phyloP scores from a whole-genome alignment of 2,797 vertebrate genomes.

The Capromys pilorides region DNA sequence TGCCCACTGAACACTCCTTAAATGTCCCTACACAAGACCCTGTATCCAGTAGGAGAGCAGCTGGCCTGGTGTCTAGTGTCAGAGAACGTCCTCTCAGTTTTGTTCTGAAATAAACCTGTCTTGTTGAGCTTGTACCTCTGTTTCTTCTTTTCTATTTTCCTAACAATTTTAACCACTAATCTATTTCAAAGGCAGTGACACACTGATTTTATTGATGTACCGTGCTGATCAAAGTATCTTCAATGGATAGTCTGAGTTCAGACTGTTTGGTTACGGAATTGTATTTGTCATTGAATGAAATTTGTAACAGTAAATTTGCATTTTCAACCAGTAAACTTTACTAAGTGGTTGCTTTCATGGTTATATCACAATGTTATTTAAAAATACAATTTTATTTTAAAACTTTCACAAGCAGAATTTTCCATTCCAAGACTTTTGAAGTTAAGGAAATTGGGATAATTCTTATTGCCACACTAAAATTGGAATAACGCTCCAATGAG shows the following conservation, averaged over 20 bases:
- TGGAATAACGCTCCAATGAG: constrained; percentile 58
- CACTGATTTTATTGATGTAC: constrained; percentile 49
- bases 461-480: constrained; percentile 67
- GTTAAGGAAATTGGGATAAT: constrained; percentile 67
- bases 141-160: not conserved
- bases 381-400: constrained; percentile 63
- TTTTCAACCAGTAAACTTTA: constrained; percentile 48
- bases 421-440: constrained; percentile 61
- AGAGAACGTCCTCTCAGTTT: not conserved
- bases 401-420: constrained; percentile 61
- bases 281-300: constrained; percentile 25
- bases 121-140: not conserved
- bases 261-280: constrained; percentile 10
- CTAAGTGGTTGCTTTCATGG: constrained; percentile 12
- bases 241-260: not conserved
- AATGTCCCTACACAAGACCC: not conserved
- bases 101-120: not conserved
- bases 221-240: not conserved
- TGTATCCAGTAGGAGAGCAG: not conserved
- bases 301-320: constrained; percentile 20
- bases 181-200: constrained; percentile 34
- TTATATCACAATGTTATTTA: constrained; percentile 2
- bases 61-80: not conserved
- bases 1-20: no score
- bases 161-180: not conserved